Evolutionary conservation across 2,888 invertebrate genomes (phyloP).

Genomic region (Amphipoea oculea): DNA sequence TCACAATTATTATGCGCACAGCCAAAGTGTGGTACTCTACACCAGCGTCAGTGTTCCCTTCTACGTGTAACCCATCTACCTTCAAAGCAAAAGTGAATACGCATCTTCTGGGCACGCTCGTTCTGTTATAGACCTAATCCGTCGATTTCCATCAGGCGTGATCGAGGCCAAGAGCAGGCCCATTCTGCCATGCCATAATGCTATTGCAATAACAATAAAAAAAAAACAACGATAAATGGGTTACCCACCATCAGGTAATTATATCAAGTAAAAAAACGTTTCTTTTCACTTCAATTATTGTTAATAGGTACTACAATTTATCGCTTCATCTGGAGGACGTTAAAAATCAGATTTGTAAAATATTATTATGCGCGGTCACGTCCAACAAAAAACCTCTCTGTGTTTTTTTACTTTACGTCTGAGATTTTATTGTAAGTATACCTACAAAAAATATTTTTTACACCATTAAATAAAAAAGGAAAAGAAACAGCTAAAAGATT

Average conservation of each 20-base stretch:
- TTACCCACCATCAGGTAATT: background rate
- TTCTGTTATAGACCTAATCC: too few species aligned
- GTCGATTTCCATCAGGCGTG: too few species aligned
- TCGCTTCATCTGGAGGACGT: background rate
- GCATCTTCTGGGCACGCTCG: too few species aligned
- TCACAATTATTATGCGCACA: too few species aligned
- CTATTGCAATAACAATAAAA: too few species aligned
- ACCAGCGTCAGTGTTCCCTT: too few species aligned
- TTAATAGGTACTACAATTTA: background rate
- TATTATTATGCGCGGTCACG: constrained; percentile 35
- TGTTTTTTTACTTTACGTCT: constrained; percentile 16
- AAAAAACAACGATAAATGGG: background rate
- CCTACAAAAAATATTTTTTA: background rate
- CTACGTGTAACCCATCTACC: too few species aligned
- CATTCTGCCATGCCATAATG: too few species aligned
- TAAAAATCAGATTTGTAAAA: constrained; percentile 4
- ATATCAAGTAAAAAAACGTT: background rate
- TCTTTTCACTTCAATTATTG: background rate
- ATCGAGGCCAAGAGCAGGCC: too few species aligned
- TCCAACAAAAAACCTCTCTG: constrained; percentile 9
- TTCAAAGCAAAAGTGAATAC: too few species aligned
- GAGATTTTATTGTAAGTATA: constrained; percentile 9
- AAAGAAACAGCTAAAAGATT: constrained; percentile 22
- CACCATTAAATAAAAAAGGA: constrained; percentile 11
- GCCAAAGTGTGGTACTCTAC: too few species aligned